Evolutionary conservation across 2,888 invertebrate species (phyloP), one percentile per base, ranked within the genome.

Genomic region (Cyaniris semiargus): DNA sequence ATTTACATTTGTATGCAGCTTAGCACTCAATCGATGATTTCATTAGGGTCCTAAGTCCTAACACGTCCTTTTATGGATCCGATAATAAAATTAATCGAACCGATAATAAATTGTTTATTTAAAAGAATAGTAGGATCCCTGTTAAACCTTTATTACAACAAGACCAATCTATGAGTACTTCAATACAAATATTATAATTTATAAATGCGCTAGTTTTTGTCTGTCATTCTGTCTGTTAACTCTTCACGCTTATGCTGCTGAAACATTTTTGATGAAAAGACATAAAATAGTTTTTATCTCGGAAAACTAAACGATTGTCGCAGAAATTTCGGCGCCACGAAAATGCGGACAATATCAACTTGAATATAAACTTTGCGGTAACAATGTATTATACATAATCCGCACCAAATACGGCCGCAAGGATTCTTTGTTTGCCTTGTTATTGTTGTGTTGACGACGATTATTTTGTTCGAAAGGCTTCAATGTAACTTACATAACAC

Each of bases 1-100:
- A 7, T 58, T 58, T 15, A 58, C 58, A 58, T 58, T 58, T 58
- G 58, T 58, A 58, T 58, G 58, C 58, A 58, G 58, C 21, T 58
- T n/a, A 21, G 15, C n/a, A 21, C 56, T 58, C 58, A 21, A 44
- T 58, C 7, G 58, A 21, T 21, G 58, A 58, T 21, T 58, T 58
- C 21, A 58, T 58, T 58, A 58, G 8, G 2, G 58, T 18, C 53
- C 48, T 44, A 44, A 48, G 44, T 44, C 44, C 48, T 15, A 13
- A 48, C 48, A 18, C 58, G 21, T 58, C 58, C 8, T 58, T 58
- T 58, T 58, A 58, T n/a, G 21, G 58, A 58, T 44, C 3, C 3
- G 44, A 44, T 10, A 44, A 13, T 44, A 44, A 44, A 44, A 44
- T 44, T 10, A 13, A 44, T 58, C 53, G 18, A 58, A 58, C 21